Evolutionary conservation across 2,888 invertebrate genomes (phyloP).

Genomic region (Escarpia spicata): DNA sequence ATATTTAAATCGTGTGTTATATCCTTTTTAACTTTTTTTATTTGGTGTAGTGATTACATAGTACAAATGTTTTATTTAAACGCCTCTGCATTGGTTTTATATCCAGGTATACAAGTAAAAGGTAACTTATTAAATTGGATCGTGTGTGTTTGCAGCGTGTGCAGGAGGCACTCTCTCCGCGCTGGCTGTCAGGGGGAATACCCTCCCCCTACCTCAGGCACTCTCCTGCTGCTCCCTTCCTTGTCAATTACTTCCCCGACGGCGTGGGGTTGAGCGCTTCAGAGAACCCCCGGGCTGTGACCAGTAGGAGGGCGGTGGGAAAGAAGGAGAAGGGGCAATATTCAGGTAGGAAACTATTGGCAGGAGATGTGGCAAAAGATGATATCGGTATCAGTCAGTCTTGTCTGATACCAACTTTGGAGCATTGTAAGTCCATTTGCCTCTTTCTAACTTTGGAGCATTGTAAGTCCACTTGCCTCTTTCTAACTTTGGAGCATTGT

Average conservation of each 20-base stretch:
- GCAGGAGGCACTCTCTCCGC: conserved; percentile 44
- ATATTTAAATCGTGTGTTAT: no score
- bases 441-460: no score
- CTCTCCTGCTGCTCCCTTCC: conserved; percentile 62
- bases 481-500: no score
- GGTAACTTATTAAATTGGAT: no score
- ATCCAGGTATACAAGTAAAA: no score
- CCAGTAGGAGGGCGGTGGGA: not conserved
- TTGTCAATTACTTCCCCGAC: conserved; percentile 62
- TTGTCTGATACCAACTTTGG: no score
- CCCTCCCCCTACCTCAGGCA: conserved; percentile 57
- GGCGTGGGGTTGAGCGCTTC: conserved; percentile 64
- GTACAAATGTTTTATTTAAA: no score
- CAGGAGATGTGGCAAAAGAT: not conserved
- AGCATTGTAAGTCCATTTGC: no score
- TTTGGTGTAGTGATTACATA: no score
- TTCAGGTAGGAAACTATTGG: not conserved
- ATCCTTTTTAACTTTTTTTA: no score
- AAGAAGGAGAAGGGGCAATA: not conserved
- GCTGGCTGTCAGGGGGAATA: conserved; percentile 55
- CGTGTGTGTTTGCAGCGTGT: conserved; percentile 51
- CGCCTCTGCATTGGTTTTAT: no score
- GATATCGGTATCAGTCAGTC: not conserved
- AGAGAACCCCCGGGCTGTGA: not conserved
- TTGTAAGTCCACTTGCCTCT: no score